Conservation (phyloP, 2,797 vertebrate genomes). For the Microtus californicus region DNA sequence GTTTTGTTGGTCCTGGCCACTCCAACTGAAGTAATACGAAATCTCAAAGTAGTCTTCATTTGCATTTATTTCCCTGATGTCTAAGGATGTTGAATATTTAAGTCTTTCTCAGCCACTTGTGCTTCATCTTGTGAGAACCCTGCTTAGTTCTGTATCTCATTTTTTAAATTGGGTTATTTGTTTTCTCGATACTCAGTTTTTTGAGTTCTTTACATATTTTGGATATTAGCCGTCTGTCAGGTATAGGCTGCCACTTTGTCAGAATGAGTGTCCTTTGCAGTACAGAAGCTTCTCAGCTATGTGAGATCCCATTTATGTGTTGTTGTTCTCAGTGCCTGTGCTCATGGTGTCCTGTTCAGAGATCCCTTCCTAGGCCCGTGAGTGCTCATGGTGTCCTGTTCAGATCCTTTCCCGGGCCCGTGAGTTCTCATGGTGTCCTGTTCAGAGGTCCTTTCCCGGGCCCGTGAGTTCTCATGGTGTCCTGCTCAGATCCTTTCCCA, state of each 20-base stretch:
- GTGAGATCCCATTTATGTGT: not conserved
- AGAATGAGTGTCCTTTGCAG: not conserved
- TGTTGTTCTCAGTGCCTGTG: not conserved
- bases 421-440: not conserved
- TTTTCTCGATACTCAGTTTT: not conserved
- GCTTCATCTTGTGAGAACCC: not conserved
- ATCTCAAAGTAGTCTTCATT: not conserved
- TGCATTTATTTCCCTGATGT: no score
- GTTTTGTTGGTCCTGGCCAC: not conserved
- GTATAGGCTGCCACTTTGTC: not conserved
- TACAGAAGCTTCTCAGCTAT: not conserved
- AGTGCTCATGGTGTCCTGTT: not conserved
- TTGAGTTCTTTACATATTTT: not conserved
- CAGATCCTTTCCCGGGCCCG: not conserved
- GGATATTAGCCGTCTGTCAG: not conserved
- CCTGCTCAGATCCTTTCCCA: not conserved
- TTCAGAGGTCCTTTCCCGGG: not conserved
- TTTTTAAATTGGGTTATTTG: not conserved
- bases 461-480: not conserved
- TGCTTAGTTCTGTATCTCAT: not conserved
- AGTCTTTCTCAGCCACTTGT: not conserved
- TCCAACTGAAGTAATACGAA: no score
- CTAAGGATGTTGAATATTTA: not conserved
- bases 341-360: not conserved
- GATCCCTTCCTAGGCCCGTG: not conserved